phyloP scores from a whole-genome alignment of 2,113 vertebrate genomes.

The Mormyrus lacerda region DNA sequence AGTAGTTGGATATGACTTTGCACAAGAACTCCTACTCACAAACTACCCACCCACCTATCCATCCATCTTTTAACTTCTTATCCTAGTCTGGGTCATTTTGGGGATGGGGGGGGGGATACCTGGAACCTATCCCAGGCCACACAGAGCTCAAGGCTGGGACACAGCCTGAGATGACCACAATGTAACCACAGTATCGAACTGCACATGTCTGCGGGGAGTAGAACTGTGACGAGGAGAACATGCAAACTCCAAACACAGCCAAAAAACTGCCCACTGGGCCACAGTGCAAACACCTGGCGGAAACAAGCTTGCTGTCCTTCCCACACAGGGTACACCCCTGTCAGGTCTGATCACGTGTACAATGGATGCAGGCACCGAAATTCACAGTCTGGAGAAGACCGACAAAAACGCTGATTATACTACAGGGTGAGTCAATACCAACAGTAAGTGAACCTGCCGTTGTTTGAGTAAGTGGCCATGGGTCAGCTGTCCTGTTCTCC shows the following conservation, averaged over 20 bases:
- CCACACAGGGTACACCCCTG: neutral
- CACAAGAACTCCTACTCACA: neutral
- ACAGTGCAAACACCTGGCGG: neutral
- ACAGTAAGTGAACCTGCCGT: neutral
- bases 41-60: neutral
- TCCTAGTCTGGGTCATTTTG: neutral
- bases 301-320: neutral
- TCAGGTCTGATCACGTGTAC: neutral
- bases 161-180: neutral
- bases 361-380: neutral
- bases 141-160: neutral
- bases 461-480: neutral
- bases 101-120: neutral
- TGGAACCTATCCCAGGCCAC: neutral
- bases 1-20: neutral
- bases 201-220: neutral
- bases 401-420: neutral
- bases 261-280: neutral
- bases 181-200: neutral
- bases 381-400: neutral
- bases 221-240: neutral
- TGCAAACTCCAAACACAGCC: neutral
- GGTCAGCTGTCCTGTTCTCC: slow-evolving; percentile 1
- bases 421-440: neutral
- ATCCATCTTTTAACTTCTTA: neutral